Percentiles rank a stretch among this genome's conserved stretches.
Evolutionary conservation across 23 tunicate species (phyloP).

Genomic region (Halocynthia roretzi): DNA sequence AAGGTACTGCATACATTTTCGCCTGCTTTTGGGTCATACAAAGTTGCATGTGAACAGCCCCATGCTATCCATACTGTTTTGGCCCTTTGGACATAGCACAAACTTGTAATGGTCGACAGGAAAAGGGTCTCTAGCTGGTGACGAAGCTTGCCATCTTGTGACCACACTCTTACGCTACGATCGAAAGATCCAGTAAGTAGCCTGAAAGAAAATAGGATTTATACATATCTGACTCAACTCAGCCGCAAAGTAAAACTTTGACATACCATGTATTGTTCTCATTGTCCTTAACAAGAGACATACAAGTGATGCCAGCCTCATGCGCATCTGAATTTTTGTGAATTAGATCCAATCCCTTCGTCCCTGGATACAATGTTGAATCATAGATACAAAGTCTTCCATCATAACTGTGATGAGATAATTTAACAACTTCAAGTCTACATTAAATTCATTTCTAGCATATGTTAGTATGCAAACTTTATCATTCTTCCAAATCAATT

Average conservation of each 20-base stretch:
- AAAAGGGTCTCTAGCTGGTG: slow-evolving; percentile 67
- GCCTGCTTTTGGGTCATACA: slow-evolving; percentile 91
- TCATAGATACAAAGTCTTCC: slow-evolving; percentile 84
- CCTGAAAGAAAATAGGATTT: slow-evolving; percentile 28
- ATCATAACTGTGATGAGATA: slow-evolving; percentile 53
- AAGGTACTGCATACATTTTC: slow-evolving; percentile 53
- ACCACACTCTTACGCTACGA: slow-evolving; percentile 86
- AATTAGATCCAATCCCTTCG: slow-evolving; percentile 55
- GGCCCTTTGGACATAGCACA: slow-evolving; percentile 77
- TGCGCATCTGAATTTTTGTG: slow-evolving; percentile 62
- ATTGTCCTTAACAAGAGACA: slow-evolving; percentile 83
- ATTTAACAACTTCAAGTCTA: neutral
- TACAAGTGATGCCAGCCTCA: slow-evolving; percentile 88
- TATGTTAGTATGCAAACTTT: no score
- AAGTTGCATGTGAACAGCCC: slow-evolving; percentile 44
- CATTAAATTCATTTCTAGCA: no score
- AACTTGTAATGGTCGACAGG: slow-evolving; percentile 60
- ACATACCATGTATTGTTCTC: slow-evolving; percentile 87
- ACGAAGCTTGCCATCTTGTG: slow-evolving; percentile 90
- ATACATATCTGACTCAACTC: neutral
- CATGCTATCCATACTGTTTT: slow-evolving; percentile 89
- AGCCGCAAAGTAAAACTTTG: neutral
- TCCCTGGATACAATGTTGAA: slow-evolving; percentile 88
- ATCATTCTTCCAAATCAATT: no score
- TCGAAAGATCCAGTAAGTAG: slow-evolving; percentile 90